Evolutionary conservation across 2,797 vertebrate species (phyloP).

Genomic region (Tiaroga cobitis): DNA sequence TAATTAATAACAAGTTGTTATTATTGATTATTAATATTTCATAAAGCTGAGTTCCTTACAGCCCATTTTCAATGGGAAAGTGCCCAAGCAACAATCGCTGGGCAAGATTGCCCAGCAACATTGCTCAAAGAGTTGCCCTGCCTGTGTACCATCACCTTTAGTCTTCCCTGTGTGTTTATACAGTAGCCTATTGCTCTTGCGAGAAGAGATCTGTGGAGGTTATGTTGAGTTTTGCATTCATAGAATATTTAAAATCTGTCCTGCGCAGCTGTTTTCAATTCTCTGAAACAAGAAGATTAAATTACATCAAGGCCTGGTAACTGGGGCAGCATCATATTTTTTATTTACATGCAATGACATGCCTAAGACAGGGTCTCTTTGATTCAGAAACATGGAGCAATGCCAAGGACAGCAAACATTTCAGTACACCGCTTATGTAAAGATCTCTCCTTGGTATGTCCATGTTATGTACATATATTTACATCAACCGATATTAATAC

Average conservation of each 20-base stretch:
- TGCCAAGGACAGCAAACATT: not conserved
- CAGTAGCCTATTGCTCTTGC: not conserved
- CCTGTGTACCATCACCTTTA: not conserved
- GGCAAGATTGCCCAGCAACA: too few relatives aligned
- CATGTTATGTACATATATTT: slow-evolving; percentile 5
- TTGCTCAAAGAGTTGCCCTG: too few relatives aligned
- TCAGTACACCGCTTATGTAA: not conserved
- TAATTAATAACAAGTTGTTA: too few relatives aligned
- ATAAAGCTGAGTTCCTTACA: too few relatives aligned
- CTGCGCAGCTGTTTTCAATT: slow-evolving; percentile 41
- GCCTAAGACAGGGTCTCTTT: slow-evolving; percentile 17
- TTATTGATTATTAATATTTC: too few relatives aligned
- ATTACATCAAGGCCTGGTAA: slow-evolving; percentile 45
- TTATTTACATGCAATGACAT: slow-evolving; percentile 53
- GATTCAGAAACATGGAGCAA: not conserved
- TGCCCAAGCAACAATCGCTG: too few relatives aligned
- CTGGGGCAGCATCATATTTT: slow-evolving; percentile 37
- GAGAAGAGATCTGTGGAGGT: not conserved
- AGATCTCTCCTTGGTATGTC: not conserved
- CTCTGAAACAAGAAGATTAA: slow-evolving; percentile 54
- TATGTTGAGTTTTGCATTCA: slow-evolving; percentile 48
- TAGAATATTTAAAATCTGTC: slow-evolving; percentile 51
- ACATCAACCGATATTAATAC: slow-evolving; percentile 3
- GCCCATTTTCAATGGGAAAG: too few relatives aligned
- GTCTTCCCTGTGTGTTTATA: not conserved